A percentile compares a stretch with the other conserved stretches of the same genome.
These are phyloP conservation scores for Amblyteles armatorius DNA, from an alignment of 2,888 invertebrate genomes.

Conservation along the genomic window DNA sequence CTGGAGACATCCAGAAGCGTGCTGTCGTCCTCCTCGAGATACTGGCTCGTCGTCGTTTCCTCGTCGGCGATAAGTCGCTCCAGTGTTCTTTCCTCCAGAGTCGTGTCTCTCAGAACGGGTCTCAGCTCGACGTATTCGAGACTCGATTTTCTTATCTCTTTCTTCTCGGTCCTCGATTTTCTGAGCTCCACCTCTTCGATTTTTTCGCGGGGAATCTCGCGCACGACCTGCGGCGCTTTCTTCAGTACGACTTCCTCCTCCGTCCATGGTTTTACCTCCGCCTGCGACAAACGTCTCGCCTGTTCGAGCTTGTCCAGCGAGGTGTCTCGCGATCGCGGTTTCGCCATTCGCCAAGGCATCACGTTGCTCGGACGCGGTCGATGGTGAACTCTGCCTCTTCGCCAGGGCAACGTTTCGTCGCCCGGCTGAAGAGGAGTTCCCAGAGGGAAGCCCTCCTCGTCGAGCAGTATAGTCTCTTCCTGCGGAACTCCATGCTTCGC, in stretches of 20 bases:
- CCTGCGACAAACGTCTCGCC: conserved; percentile 55
- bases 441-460: conserved; percentile 85
- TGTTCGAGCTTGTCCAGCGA: conserved; percentile 77
- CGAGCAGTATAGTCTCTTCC: conserved; percentile 74
- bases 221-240: conserved; percentile 77
- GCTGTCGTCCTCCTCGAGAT: conserved; percentile 75
- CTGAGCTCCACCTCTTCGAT: conserved; percentile 80
- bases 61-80: conserved; percentile 70
- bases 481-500: conserved; percentile 70
- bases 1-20: conserved; percentile 62
- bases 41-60: conserved; percentile 66
- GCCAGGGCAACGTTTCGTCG: conserved; percentile 87
- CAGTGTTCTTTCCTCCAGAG: conserved; percentile 64
- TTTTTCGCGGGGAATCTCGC: conserved; percentile 77
- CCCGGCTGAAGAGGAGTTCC: conserved; percentile 82
- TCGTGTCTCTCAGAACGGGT: conserved; percentile 72
- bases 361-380: conserved; percentile 72
- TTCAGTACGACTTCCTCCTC: conserved; percentile 82
- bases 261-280: conserved; percentile 81
- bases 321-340: conserved; percentile 75
- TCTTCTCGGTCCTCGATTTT: conserved; percentile 86
- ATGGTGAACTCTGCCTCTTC: conserved; percentile 80
- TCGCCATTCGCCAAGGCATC: conserved; percentile 79
- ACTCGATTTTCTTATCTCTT: conserved; percentile 74
- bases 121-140: conserved; percentile 76